These are phyloP conservation scores for Thelaira solivaga DNA, from an alignment of 2,888 invertebrate species.

Conservation along the genomic window DNA sequence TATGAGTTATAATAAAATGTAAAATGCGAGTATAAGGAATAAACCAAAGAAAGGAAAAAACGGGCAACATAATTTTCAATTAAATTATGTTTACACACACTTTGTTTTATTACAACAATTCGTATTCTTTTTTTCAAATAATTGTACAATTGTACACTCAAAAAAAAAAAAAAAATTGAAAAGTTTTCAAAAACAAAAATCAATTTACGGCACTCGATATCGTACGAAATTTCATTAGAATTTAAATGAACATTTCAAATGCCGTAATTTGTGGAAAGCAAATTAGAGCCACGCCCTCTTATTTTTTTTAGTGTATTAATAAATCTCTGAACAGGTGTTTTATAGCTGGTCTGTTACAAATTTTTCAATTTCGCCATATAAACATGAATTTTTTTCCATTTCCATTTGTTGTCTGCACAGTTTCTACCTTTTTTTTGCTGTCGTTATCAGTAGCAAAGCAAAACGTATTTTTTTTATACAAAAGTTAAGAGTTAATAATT, in stretches of 20 bases:
- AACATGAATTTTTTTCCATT: conserved; percentile 25
- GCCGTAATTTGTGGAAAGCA: no score
- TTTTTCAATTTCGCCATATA: conserved; percentile 4
- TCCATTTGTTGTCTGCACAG: conserved; percentile 38
- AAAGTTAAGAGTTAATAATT: conserved; percentile 54
- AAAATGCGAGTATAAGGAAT: no score
- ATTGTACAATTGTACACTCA: conserved; percentile 4
- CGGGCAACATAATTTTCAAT: conserved; percentile 60
- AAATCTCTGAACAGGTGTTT: conserved; percentile 27
- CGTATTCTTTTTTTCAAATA: conserved; percentile 18
- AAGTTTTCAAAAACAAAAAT: background rate
- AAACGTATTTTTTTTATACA: background rate
- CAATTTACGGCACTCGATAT: no score
- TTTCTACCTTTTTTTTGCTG: conserved; percentile 3
- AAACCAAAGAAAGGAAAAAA: conserved; percentile 17
- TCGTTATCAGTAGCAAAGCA: conserved; percentile 1
- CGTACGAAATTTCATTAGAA: no score
- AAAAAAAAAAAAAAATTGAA: background rate
- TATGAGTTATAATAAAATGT: conserved; percentile 50
- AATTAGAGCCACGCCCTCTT: no score
- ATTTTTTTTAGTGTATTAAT: conserved; percentile 24
- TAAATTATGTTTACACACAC: conserved; percentile 60
- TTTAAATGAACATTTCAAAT: no score
- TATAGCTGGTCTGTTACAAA: conserved; percentile 18
- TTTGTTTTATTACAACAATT: conserved; percentile 55